A percentile compares a stretch with the other conserved stretches of the same genome.
Evolutionary conservation across 2,113 vertebrate genomes (phyloP).

Genomic region (Gasterosteus nipponicus): DNA sequence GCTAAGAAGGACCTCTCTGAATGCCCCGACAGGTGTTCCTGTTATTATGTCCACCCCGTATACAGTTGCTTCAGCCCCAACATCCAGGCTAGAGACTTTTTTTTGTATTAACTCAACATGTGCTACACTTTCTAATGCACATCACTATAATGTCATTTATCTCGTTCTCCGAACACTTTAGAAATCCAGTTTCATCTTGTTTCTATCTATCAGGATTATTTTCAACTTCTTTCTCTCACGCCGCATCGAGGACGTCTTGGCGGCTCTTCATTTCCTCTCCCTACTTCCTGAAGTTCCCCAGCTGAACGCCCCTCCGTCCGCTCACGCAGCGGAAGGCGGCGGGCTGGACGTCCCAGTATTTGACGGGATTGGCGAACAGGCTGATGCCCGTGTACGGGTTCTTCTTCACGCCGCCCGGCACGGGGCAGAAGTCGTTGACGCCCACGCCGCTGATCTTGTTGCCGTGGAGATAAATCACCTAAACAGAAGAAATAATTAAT

Average conservation of each 20-base stretch:
- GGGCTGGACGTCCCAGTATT: conserved; percentile 94
- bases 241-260: not conserved
- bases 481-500: conserved; percentile 35
- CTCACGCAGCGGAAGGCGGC: conserved; percentile 92
- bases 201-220: conserved; percentile 9
- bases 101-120: not conserved
- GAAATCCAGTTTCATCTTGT: conserved; percentile 14
- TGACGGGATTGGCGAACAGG: conserved; percentile 93
- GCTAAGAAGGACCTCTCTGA: not conserved
- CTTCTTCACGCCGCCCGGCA: conserved; percentile 85
- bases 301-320: conserved; percentile 88
- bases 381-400: conserved; percentile 91
- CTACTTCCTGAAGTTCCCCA: conserved; percentile 89
- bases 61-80: not conserved
- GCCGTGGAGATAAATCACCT: conserved; percentile 94
- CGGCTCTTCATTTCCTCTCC: conserved; percentile 10
- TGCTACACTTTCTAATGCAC: conserved; percentile 22
- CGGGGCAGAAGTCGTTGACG: conserved; percentile 94
- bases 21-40: conserved; percentile 4
- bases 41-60: not conserved
- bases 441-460: conserved; percentile 92
- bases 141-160: conserved; percentile 4
- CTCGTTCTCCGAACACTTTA: not conserved
- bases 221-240: conserved; percentile 20
- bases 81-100: not conserved